Conservation (phyloP, 2,888 invertebrate genomes). For the Octodonta nipae region DNA sequence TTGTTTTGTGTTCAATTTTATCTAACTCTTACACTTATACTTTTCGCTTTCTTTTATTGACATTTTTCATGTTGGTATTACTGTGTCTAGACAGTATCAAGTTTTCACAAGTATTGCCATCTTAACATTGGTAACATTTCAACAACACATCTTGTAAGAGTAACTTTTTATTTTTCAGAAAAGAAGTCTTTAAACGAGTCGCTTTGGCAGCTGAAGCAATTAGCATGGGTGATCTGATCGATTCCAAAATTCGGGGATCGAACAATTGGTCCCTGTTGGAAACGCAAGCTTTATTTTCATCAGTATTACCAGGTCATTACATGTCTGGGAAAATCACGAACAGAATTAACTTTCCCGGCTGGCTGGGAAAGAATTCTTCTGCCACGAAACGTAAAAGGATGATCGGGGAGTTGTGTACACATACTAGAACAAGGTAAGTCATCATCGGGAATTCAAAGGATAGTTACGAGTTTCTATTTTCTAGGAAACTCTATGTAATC, state of each 20-base stretch:
- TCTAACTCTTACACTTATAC: too few species aligned
- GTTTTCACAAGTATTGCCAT: too few species aligned
- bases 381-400: conserved; percentile 67
- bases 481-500: too few species aligned
- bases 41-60: too few species aligned
- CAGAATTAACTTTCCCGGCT: conserved; percentile 81
- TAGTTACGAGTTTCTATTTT: conserved; percentile 1
- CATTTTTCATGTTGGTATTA: too few species aligned
- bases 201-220: conserved; percentile 77
- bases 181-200: conserved; percentile 40
- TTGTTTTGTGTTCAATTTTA: too few species aligned
- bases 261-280: conserved; percentile 84
- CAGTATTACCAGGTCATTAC: conserved; percentile 77
- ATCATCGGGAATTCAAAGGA: not conserved
- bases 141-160: too few species aligned
- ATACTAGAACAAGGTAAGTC: conserved; percentile 62
- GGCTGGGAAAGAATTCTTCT: conserved; percentile 92
- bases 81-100: too few species aligned
- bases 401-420: conserved; percentile 72
- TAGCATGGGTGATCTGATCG: conserved; percentile 73
- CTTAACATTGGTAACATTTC: too few species aligned
- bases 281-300: conserved; percentile 71
- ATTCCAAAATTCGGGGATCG: conserved; percentile 62
- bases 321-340: conserved; percentile 68
- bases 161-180: conserved; percentile 12